phyloP scores from a whole-genome alignment of 2,113 vertebrate species.

The Bos taurus region ARS-UCD2.0 NC_037332.1:85210501-85211000 shows the following conservation, averaged over 20 bases:
- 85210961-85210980: background rate
- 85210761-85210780: background rate
- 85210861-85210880: slow-evolving; percentile 13
- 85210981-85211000: background rate
- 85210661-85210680: background rate
- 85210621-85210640: too few species aligned
- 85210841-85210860: background rate
- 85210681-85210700: background rate
- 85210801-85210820: background rate
- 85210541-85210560: background rate
- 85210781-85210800: background rate
- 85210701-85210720: background rate
- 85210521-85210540: background rate
- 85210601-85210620: background rate
- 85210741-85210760: background rate
- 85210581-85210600: background rate
- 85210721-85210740: background rate
- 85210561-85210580: background rate
- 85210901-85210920: background rate
- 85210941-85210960: background rate
- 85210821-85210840: background rate
- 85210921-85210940: background rate
- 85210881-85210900: background rate
- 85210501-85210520: background rate
- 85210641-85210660: background rate